Conservation (phyloP, 2,113 vertebrate genomes). For the Dromiciops gliroides region DNA sequence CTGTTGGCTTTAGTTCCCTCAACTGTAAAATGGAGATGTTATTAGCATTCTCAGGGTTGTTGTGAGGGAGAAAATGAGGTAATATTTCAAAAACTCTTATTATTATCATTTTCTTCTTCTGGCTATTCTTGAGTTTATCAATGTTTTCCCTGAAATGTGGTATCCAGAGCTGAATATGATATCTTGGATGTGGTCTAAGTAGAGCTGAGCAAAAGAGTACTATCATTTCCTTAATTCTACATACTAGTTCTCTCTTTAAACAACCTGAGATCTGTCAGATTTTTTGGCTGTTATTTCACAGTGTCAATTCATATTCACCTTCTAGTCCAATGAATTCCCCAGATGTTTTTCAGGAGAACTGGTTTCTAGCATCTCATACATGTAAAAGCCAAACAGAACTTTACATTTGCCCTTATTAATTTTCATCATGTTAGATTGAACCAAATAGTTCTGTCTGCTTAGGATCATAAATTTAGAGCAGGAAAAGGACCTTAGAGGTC, state of each 20-base stretch:
- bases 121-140: neutral
- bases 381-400: neutral
- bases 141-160: neutral
- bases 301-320: neutral
- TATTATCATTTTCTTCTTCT: neutral
- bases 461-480: neutral
- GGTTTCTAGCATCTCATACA: neutral
- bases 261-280: neutral
- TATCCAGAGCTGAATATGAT: neutral
- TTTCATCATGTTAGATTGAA: neutral
- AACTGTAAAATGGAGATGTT: neutral
- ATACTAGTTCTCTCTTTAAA: neutral
- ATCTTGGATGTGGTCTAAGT: neutral
- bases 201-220: neutral
- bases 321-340: neutral
- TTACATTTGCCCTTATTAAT: neutral
- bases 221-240: neutral
- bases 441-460: neutral
- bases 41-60: too few relatives aligned
- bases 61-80: too few relatives aligned
- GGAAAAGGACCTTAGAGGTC: neutral
- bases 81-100: too few relatives aligned
- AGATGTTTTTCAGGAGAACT: neutral
- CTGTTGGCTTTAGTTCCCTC: neutral
- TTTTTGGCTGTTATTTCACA: neutral